Conservation (phyloP, 1,140 invertebrate genomes). For the Sitophilus oryzae region DNA sequence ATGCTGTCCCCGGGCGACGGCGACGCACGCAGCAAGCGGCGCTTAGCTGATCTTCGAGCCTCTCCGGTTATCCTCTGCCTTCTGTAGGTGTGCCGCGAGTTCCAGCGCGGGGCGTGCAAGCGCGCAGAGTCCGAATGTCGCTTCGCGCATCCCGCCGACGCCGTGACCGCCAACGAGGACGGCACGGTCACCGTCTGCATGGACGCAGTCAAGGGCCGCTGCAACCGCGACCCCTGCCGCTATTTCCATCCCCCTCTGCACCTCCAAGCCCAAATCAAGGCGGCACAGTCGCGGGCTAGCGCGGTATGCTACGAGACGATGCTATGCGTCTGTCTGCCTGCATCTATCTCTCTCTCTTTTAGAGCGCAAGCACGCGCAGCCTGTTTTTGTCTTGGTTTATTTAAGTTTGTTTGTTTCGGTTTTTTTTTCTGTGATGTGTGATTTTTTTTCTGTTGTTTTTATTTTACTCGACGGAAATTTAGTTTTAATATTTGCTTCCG, state of each 20-base stretch:
- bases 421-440: too few relatives aligned
- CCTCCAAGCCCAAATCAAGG: slow-evolving; percentile 98
- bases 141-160: slow-evolving; percentile 94
- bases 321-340: too few relatives aligned
- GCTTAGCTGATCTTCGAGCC: slow-evolving; percentile 21
- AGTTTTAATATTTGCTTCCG: too few relatives aligned
- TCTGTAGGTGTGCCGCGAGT: slow-evolving; percentile 95
- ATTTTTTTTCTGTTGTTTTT: too few relatives aligned
- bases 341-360: too few relatives aligned
- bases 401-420: too few relatives aligned
- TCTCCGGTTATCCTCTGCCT: too few relatives aligned
- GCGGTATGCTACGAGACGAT: slow-evolving; percentile 90
- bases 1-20: background rate
- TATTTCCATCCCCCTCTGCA: slow-evolving; percentile 97
- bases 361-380: slow-evolving; percentile 9
- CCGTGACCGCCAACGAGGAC: slow-evolving; percentile 87
- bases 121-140: slow-evolving; percentile 92
- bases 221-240: slow-evolving; percentile 92
- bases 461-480: too few relatives aligned
- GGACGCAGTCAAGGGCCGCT: slow-evolving; percentile 96
- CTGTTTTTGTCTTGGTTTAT: slow-evolving; percentile 27
- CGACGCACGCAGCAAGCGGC: slow-evolving; percentile 1
- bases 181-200: slow-evolving; percentile 97
- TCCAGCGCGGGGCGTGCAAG: slow-evolving; percentile 95
- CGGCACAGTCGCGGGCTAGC: slow-evolving; percentile 87